Evolutionary conservation across 2,113 vertebrate genomes (phyloP).

Genomic region (Vidua macroura): DNA sequence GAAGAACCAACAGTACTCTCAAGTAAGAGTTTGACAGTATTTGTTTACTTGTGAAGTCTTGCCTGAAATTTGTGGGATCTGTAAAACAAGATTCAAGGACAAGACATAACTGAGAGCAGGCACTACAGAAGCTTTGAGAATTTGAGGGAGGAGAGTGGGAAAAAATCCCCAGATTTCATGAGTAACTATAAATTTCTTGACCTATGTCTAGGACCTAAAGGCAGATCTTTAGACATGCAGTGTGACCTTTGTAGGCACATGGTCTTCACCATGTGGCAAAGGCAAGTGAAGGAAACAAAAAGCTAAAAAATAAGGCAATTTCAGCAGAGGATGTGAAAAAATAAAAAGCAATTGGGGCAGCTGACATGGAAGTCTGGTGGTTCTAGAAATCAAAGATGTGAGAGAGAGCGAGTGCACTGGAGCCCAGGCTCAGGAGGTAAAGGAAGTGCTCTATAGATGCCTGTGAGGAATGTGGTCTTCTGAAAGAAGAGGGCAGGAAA

Average conservation of each 20-base stretch:
- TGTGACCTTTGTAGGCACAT: accelerated
- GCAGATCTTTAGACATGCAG: neutral
- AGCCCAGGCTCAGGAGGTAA: neutral
- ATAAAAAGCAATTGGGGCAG: neutral
- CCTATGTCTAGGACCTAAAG: neutral
- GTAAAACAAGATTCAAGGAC: neutral
- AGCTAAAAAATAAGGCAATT: neutral
- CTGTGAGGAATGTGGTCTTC: neutral
- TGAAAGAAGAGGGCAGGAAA: neutral
- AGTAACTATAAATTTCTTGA: neutral
- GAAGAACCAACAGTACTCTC: neutral
- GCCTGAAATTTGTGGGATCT: neutral
- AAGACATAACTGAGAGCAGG: neutral
- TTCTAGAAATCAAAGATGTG: neutral
- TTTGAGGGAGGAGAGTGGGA: neutral
- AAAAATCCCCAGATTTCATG: neutral
- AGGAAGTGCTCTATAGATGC: neutral
- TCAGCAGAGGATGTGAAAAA: neutral
- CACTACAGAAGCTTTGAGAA: neutral
- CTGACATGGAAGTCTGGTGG: neutral
- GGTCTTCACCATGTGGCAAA: neutral
- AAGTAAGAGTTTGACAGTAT: neutral
- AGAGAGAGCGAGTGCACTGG: accelerated
- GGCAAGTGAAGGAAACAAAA: neutral
- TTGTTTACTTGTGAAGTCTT: neutral